These are phyloP conservation scores for Sminthurinus aureus DNA, from an alignment of 2,888 invertebrate genomes.

Conservation along the genomic window DNA sequence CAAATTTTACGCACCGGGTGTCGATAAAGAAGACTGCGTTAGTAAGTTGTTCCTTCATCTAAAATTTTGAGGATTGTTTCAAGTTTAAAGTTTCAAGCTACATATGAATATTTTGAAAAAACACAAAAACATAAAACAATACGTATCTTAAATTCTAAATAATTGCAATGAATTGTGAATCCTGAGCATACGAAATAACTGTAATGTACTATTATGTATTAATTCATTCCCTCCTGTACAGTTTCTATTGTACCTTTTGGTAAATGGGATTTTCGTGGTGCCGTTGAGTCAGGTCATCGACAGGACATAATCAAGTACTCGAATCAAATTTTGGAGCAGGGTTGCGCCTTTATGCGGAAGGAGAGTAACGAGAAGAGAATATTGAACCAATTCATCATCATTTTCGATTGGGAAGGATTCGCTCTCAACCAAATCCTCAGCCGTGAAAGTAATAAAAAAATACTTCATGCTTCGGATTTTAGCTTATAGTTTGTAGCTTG, in stretches of 20 bases:
- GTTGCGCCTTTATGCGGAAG: constrained; percentile 17
- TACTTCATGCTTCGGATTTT: background rate
- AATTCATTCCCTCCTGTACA: background rate
- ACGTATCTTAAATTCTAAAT: no score
- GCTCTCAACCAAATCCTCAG: constrained; percentile 17
- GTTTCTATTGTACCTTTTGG: constrained; percentile 22
- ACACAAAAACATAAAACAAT: background rate
- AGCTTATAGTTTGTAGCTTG: no score
- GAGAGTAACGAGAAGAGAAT: constrained; percentile 18
- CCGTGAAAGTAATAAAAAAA: constrained; percentile 4
- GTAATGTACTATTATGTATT: no score
- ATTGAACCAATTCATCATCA: constrained; percentile 15
- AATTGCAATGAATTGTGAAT: no score
- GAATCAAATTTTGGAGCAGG: constrained; percentile 33
- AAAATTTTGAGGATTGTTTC: background rate
- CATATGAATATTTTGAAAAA: background rate
- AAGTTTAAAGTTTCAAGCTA: background rate
- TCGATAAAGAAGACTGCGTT: constrained; percentile 25
- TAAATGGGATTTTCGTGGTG: constrained; percentile 23
- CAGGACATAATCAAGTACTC: constrained; percentile 5
- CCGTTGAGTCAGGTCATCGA: constrained; percentile 16
- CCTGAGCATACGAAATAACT: no score
- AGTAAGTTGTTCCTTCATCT: no score
- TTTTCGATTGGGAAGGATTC: constrained; percentile 26
- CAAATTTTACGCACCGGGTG: constrained; percentile 16